Evolutionary conservation across 2,888 invertebrate genomes (phyloP), one percentile per base, ranked within the genome.

Genomic region (Volucella bombylans): DNA sequence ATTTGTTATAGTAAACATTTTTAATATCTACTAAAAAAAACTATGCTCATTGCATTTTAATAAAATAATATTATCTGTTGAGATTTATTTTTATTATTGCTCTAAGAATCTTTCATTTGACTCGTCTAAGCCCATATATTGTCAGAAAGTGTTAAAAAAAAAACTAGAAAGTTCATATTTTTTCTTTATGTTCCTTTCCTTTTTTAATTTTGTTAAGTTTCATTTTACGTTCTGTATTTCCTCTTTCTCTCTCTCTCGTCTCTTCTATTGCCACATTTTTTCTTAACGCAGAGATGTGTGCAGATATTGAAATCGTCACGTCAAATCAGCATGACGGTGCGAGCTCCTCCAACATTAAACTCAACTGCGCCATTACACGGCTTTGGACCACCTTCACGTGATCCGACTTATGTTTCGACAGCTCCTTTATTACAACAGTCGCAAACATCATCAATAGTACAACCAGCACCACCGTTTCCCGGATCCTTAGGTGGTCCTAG

Each of bases 291-390:
- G 92, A 91, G 91, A 91, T 92, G 92, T 91, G 92, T 93, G 87
- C 93, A 97, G 96, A 97, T 97, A 95, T 93, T 97, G 91, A 97
- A 97, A 93, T 96, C 97, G 86, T 96, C 96, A 92, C 94, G 96
- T 88, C 96, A 96, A 92, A 93, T 97, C 90, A 96, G 96, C 91
- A 97, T 97, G 96, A 96, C 97, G 86, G 97, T 97, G 88, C 94
- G 96, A 81, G 96, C 96, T 79, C 96, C 96, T 64, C 95, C 95
- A 86, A 91, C 91, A 87, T 88, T 92, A 86, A 92, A 91, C 87
- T 93, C 96, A 90, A 95, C 95, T 87, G 93, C 96, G 89, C 95
- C 96, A 82, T 92, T 93, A 12, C 92, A 93, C 81, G 93, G 92
- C 88, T 89, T 93, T 90, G 89, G 92, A 87, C 90, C 93, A 91